These are phyloP conservation scores for Pardalotus punctatus DNA, from an alignment of 2,113 vertebrate genomes.

Conservation along the genomic window DNA sequence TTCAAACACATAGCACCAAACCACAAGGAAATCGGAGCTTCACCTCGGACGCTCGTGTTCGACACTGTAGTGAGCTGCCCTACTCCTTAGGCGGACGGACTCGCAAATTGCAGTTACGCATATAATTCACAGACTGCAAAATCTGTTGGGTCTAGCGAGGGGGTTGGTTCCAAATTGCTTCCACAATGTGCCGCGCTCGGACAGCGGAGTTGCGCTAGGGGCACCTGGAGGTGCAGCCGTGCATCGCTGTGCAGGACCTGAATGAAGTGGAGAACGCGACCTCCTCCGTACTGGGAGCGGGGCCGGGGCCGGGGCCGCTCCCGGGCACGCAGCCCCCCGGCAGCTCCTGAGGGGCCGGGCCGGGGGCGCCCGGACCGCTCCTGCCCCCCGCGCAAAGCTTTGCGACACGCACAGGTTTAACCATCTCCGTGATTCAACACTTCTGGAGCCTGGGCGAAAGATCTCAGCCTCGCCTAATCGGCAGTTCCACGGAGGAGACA, in stretches of 20 bases:
- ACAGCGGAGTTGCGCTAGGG: not conserved
- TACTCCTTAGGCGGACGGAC: not conserved
- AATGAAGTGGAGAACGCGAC: rapidly evolving
- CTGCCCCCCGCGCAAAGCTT: not conserved
- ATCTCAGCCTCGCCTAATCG: not conserved
- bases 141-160: not conserved
- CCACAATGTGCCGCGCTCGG: not conserved
- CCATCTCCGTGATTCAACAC: rapidly evolving
- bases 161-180: not conserved
- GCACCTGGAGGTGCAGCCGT: not conserved
- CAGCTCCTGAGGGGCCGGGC: too few species aligned
- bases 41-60: not conserved
- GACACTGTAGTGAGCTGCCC: not conserved
- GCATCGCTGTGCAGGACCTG: not conserved
- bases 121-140: not conserved
- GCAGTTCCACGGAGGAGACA: not conserved
- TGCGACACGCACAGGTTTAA: rapidly evolving
- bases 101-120: not conserved
- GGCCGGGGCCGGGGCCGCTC: not conserved
- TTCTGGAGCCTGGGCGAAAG: not conserved
- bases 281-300: not conserved
- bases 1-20: not conserved
- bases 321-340: not conserved
- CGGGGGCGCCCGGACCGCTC: too few species aligned
- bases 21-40: not conserved